Base-by-base conservation (phyloP, 2,888 invertebrate species). In the Invenusta paracnida region DNA sequence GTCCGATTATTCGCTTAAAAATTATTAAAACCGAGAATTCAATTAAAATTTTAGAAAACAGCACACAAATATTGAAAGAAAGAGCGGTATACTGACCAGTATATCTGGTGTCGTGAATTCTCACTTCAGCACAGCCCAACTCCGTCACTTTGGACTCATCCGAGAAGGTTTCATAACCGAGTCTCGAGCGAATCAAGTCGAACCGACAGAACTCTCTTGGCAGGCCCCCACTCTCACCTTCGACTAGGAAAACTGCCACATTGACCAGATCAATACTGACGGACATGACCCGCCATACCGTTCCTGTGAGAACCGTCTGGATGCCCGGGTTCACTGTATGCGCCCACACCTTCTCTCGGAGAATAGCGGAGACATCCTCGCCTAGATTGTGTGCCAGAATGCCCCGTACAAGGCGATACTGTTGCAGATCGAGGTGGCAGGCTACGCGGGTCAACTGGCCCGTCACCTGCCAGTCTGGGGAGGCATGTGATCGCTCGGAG, bases 131-230 rank as follows among this genome's bases (percentile, higher is more conserved):
- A 0, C 97, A 97, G 0, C 96, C 95, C 27, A 98, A 93, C 91
- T 97, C 97, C 84, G 97, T 94, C 89, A 97, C 97, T 91, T 96
- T 96, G 17, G 95, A 94, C 82, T 95, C 94, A 92, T 97, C 96
- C 88, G 95, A 96, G 90, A 94, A 94, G 0, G 94, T 94, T 90
- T 97, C 96, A 85, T 96, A 94, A 73, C 95, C 94, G 81, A 98
- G 93, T 25, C 94, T 94, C 0, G 97, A 97, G 91, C 95, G 95
- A 88, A 97, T 29, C 91, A 98, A 97, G 92, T 97, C 96, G 87
- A 97, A 94, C 89, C 95, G 95, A 0, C 96, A 96, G 82, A 98
- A 92, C 13, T 82, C 29, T n/a, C n/a, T n/a, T n/a, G n/a, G n/a
- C n/a, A n/a, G n/a, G n/a, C n/a, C n/a, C n/a, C 92, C 90, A 29